Percentiles rank a stretch among this genome's conserved stretches.
Evolutionary conservation across 2,888 invertebrate species (phyloP).

Genomic region (Orthonevra nobilis): DNA sequence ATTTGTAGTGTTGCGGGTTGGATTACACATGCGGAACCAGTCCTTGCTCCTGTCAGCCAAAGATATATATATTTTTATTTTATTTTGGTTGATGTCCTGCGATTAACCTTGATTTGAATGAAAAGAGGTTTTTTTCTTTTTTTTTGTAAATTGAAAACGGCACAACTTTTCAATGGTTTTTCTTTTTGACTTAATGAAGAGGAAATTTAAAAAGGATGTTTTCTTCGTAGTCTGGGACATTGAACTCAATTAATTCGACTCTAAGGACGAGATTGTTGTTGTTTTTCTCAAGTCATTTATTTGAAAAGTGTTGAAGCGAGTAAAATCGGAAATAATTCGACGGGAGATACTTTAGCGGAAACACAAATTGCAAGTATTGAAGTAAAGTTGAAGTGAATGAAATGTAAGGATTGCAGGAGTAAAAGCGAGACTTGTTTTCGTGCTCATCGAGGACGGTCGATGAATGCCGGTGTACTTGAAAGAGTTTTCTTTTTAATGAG

Average conservation of each 20-base stretch:
- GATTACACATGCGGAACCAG: constrained; percentile 10
- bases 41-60: too few relatives aligned
- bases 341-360: not conserved
- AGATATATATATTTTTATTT: not conserved
- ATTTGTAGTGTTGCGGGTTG: constrained; percentile 31
- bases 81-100: constrained; percentile 14
- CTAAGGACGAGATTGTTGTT: not conserved
- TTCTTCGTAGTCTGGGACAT: constrained; percentile 16
- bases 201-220: not conserved
- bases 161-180: not conserved
- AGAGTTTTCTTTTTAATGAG: too few relatives aligned
- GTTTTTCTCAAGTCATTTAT: not conserved
- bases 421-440: too few relatives aligned
- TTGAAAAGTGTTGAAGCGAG: constrained; percentile 10
- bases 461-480: too few relatives aligned
- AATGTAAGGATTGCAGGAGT: too few relatives aligned
- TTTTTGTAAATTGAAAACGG: not conserved
- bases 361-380: not conserved
- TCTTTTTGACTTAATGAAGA: constrained; percentile 22
- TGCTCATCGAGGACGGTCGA: too few relatives aligned
- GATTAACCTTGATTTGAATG: constrained; percentile 22
- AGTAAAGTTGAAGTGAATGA: constrained; percentile 1
- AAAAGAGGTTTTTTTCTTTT: not conserved
- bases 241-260: constrained; percentile 41
- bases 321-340: constrained; percentile 17